These are phyloP conservation scores for Pungitius pungitius DNA, from an alignment of 2,113 vertebrate species.

Conservation along the genomic window DNA sequence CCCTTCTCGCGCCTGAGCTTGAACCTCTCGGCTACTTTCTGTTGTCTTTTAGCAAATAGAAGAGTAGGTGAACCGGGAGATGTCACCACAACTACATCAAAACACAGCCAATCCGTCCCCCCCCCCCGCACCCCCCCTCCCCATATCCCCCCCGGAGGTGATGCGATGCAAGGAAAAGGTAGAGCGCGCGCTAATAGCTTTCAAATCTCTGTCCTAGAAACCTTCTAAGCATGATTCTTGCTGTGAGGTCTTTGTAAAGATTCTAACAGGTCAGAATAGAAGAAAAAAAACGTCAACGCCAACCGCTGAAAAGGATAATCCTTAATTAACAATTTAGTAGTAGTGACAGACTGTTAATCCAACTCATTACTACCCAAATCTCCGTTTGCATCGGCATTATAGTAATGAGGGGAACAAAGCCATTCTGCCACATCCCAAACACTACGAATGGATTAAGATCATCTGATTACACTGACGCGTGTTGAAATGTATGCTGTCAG, in stretches of 20 bases:
- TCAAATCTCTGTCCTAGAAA: constrained; percentile 48
- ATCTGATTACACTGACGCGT: constrained; percentile 70
- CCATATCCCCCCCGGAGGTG: constrained; percentile 22
- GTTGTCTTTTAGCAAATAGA: constrained; percentile 52
- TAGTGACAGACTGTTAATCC: constrained; percentile 68
- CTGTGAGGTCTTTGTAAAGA: background rate
- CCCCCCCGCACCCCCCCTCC: constrained; percentile 8
- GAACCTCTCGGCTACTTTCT: constrained; percentile 35
- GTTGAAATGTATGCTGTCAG: constrained; percentile 46
- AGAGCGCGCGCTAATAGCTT: constrained; percentile 64
- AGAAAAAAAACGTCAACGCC: constrained; percentile 30
- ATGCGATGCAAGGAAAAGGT: constrained; percentile 64
- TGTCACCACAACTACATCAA: constrained; percentile 47
- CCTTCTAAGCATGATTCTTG: constrained; percentile 13
- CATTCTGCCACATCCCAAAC: constrained; percentile 60
- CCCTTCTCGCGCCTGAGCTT: constrained; percentile 34
- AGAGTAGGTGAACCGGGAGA: constrained; percentile 47
- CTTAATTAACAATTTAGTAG: constrained; percentile 47
- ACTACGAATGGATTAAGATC: constrained; percentile 73
- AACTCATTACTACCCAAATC: constrained; percentile 74
- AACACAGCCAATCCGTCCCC: constrained; percentile 13
- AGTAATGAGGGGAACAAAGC: constrained; percentile 71
- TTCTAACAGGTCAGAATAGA: constrained; percentile 9
- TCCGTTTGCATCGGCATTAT: constrained; percentile 71
- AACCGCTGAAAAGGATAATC: constrained; percentile 30